Evolutionary conservation across 2,797 vertebrate species (phyloP).

Genomic region (Simalia tracyae): DNA sequence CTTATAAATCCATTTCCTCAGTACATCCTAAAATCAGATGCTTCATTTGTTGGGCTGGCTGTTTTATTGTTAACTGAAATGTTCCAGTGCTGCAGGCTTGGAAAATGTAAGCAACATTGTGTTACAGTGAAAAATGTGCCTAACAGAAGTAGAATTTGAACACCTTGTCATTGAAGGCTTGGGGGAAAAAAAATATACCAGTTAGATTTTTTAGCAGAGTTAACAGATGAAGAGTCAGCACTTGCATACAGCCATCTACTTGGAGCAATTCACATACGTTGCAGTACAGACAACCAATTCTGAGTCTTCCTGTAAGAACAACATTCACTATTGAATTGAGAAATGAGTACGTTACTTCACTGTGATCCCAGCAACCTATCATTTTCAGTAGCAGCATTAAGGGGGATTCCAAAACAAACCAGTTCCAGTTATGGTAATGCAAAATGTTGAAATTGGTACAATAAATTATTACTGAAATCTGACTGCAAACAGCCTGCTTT

Average conservation of each 20-base stretch:
- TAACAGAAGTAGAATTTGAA: constrained; percentile 69
- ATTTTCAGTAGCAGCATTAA: constrained; percentile 64
- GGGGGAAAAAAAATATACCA: constrained; percentile 68
- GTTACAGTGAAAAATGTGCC: constrained; percentile 73
- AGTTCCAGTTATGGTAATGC: constrained; percentile 72
- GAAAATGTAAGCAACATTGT: constrained; percentile 69
- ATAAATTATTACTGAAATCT: constrained; percentile 59
- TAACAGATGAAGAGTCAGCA: constrained; percentile 64
- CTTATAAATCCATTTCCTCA: constrained; percentile 29
- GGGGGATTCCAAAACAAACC: constrained; percentile 72
- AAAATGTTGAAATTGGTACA: constrained; percentile 65
- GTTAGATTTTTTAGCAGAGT: constrained; percentile 65
- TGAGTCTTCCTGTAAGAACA: constrained; percentile 59
- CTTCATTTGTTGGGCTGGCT: constrained; percentile 49
- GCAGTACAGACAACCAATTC: constrained; percentile 65
- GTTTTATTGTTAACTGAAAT: constrained; percentile 52
- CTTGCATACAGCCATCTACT: constrained; percentile 64
- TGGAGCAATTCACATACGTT: constrained; percentile 48
- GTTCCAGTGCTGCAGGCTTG: constrained; percentile 49
- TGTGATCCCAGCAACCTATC: constrained; percentile 59
- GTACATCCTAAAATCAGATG: constrained; percentile 49
- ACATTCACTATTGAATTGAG: constrained; percentile 75
- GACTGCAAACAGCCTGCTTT: constrained; percentile 49
- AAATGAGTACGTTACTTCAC: constrained; percentile 76
- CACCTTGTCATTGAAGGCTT: constrained; percentile 56